Percentiles rank a stretch among this genome's conserved stretches.
These are phyloP conservation scores for Trisateles emortualis DNA, from an alignment of 2,888 invertebrate species.

Conservation along the genomic window DNA sequence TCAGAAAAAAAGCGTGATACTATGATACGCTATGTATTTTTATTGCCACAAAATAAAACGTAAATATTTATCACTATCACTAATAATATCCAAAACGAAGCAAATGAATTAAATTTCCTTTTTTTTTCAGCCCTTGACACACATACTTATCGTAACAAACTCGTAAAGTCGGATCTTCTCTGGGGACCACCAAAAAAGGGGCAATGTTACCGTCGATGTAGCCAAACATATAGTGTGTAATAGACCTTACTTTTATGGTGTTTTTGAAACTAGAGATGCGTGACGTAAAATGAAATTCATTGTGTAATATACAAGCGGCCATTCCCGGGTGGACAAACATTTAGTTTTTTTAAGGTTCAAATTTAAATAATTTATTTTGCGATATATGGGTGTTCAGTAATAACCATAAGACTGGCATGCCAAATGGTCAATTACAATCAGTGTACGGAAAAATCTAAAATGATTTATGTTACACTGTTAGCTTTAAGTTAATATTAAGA, in stretches of 20 bases:
- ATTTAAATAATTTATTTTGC: too few relatives aligned
- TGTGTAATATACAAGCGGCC: background rate
- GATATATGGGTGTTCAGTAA: too few relatives aligned
- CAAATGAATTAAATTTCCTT: conserved; percentile 6
- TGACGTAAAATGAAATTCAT: background rate
- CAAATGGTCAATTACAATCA: too few relatives aligned
- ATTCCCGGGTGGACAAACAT: too few relatives aligned
- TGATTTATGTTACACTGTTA: too few relatives aligned
- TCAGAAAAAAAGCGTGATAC: too few relatives aligned
- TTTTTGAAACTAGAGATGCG: background rate
- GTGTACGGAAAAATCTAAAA: too few relatives aligned
- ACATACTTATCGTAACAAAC: conserved; percentile 7
- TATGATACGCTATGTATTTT: too few relatives aligned
- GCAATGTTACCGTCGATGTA: background rate
- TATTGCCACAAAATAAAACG: background rate
- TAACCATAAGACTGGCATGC: too few relatives aligned
- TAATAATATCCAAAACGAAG: background rate
- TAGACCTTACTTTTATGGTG: background rate
- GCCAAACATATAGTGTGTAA: background rate
- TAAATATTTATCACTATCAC: background rate
- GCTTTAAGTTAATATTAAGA: too few relatives aligned
- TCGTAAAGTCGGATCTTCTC: conserved; percentile 7
- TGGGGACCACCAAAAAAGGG: conserved; percentile 1
- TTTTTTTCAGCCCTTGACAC: conserved; percentile 2
- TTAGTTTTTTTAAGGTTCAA: too few relatives aligned